Evolutionary conservation across 2,888 invertebrate species (phyloP).

Genomic region (Andricus quercusramuli): DNA sequence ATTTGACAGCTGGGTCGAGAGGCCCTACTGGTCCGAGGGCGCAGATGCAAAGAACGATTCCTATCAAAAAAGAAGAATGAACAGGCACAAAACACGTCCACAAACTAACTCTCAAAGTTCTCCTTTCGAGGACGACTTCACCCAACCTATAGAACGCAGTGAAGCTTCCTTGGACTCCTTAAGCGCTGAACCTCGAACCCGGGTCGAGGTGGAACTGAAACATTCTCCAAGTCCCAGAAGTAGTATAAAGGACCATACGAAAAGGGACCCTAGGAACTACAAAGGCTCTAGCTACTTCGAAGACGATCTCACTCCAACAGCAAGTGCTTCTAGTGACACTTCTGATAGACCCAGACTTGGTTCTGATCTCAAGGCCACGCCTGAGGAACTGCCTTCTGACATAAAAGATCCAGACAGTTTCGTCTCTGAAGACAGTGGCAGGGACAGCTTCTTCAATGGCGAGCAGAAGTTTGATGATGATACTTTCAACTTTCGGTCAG

Average conservation of each 20-base stretch:
- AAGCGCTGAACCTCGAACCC: constrained; percentile 64
- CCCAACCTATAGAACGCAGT: constrained; percentile 78
- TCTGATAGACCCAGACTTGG: constrained; percentile 68
- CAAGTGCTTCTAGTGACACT: constrained; percentile 71
- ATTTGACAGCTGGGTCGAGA: constrained; percentile 74
- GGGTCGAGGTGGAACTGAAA: constrained; percentile 61
- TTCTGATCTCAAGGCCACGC: constrained; percentile 70
- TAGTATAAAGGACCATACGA: constrained; percentile 62
- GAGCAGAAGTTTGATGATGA: constrained; percentile 72
- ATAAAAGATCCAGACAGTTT: constrained; percentile 66
- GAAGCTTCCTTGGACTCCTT: constrained; percentile 65
- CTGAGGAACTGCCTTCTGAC: constrained; percentile 70
- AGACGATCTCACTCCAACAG: constrained; percentile 82
- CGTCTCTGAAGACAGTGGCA: constrained; percentile 63
- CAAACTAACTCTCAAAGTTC: constrained; percentile 77
- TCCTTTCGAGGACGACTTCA: constrained; percentile 83
- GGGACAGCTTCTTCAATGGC: constrained; percentile 72
- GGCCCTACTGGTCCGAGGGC: constrained; percentile 75
- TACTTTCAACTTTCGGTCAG: constrained; percentile 73
- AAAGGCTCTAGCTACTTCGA: constrained; percentile 78
- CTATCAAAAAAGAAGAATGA: constrained; percentile 73
- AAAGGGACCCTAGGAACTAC: constrained; percentile 61
- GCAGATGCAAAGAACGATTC: constrained; percentile 71
- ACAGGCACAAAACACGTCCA: constrained; percentile 69
- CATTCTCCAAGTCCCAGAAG: constrained; percentile 65